A percentile compares a stretch with the other conserved stretches of the same genome.
These are phyloP conservation scores for Globia sparganii DNA, from an alignment of 2,888 invertebrate genomes.

Conservation along the genomic window DNA sequence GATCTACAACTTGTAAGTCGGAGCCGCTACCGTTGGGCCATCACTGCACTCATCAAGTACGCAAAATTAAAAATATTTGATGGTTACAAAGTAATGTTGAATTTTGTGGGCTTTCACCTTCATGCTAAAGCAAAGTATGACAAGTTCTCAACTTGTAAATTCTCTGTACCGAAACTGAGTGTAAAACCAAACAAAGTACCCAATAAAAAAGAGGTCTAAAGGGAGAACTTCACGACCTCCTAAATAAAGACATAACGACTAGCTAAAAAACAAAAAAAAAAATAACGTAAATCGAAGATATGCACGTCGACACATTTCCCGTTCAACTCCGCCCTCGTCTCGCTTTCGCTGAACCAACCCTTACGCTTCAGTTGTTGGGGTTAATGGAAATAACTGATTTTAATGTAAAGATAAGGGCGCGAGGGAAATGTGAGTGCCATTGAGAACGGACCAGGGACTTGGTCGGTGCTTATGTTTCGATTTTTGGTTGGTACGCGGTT, in stretches of 20 bases:
- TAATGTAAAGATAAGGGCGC: slow-evolving; percentile 69
- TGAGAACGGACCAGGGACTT: slow-evolving; percentile 48
- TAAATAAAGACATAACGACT: neutral
- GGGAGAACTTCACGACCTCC: too few relatives aligned
- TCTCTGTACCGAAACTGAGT: neutral
- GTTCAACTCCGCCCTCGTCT: slow-evolving; percentile 45
- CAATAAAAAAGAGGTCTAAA: neutral
- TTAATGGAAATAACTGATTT: slow-evolving; percentile 75
- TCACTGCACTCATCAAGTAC: too few relatives aligned
- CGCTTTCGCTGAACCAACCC: slow-evolving; percentile 47
- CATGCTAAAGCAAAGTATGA: neutral
- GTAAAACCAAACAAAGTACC: neutral
- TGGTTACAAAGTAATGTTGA: too few relatives aligned
- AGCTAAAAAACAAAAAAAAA: slow-evolving; percentile 17
- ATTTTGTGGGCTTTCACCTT: neutral
- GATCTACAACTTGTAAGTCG: neutral
- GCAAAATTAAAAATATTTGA: too few relatives aligned
- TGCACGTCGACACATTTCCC: slow-evolving; percentile 37
- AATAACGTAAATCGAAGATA: neutral
- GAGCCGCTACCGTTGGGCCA: neutral
- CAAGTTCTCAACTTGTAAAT: neutral
- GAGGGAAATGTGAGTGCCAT: slow-evolving; percentile 61
- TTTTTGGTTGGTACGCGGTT: slow-evolving; percentile 50
- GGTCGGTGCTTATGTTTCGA: slow-evolving; percentile 53
- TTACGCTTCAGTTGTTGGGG: slow-evolving; percentile 58